Evolutionary conservation across 2,797 vertebrate genomes (phyloP), one percentile per base, ranked within the genome.

Genomic region (Delichon dasypus): DNA sequence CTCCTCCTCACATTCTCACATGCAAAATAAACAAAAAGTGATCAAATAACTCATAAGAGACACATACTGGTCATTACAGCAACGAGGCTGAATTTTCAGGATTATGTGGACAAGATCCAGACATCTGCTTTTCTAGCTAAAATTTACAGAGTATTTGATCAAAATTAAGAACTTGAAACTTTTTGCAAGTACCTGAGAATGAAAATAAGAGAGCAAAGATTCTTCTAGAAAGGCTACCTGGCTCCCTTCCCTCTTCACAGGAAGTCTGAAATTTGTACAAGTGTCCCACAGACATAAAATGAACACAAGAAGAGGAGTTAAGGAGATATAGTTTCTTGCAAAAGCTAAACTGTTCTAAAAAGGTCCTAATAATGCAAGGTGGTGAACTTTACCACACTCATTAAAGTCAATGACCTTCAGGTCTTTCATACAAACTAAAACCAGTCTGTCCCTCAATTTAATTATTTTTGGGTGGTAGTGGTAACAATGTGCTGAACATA

Each of bases 401-500:
- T 47, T 88, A 44, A 79, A 92, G 61, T 48, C 34, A 80, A 30
- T 15, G 50, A 90, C 76, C 65, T 74, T 51, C 65, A 66, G 20
- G 25, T 71, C 65, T 55, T 89, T 66, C 3, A 0, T 21, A 51
- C 42, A 67, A 53, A 82, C 21, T 57, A 71, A 79, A 85, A 77
- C 61, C 23, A 67, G 61, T 42, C 47, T n/a, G 55, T 34, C 16
- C 32, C 60, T 29, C 9, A 58, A 78, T 84, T 54, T 32, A 82
- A 77, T 71, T 80, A 68, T 25, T 61, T 67, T 57, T 38, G 70
- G 16, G 50, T 86, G 53, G 48, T 64, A 70, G 34, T 32, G 25
- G 48, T 75, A 95, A 84, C 79, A 85, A 78, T 29, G 48, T 57
- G 76, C 85, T 86, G 82, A 90, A 82, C 76, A 82, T 18, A 92